Evolutionary conservation across 1,140 invertebrate genomes (phyloP), one percentile per base, ranked within the genome.

Genomic region (Hyphantria cunea): DNA sequence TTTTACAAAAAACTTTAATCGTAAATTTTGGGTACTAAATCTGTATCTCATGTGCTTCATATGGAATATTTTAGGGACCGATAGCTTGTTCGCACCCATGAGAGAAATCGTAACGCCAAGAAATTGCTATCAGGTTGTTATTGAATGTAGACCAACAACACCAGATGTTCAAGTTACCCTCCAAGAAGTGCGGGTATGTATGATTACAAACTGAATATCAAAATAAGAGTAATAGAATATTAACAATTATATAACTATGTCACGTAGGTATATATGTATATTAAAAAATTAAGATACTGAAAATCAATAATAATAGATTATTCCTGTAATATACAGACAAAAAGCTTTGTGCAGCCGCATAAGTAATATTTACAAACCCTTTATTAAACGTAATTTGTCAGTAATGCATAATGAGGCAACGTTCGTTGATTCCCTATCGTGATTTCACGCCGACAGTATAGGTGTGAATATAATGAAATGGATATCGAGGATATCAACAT

Each of bases 101-200:
- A 81, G 74, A 39, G 76, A 80, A 14, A 66, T 91, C 11, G 73
- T 93, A 14, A 70, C 68, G 39, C 87, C 83, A 3, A 76, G 74
- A 34, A 84, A 87, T 52, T 91, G 91, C 61, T 78, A 75, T 33
- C 84, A 89, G 47, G 81, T 91, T 10, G 72, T 92, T 11, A 92
- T 95, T 69, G 94, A 94, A 66, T 96, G 95, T 89, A 93, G 93
- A 71, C 94, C 95, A 48, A 93, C 94, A 32, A 93, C 93, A 41
- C 94, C 94, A 9, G 90, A 94, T 69, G 89, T 93, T 31, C 84
- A 92, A 39, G 93, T 95, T 4, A 67, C 86, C 44, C 85, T 95
- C 44, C 84, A 95, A 37, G 66, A 6, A 39, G 66, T 72, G 11
- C 81, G 70, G 86, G 88, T 90, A 89, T 73, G 89, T 73, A 87